Evolutionary conservation across 2,113 vertebrate species (phyloP).

Genomic region (Meleagris gallopavo): DNA sequence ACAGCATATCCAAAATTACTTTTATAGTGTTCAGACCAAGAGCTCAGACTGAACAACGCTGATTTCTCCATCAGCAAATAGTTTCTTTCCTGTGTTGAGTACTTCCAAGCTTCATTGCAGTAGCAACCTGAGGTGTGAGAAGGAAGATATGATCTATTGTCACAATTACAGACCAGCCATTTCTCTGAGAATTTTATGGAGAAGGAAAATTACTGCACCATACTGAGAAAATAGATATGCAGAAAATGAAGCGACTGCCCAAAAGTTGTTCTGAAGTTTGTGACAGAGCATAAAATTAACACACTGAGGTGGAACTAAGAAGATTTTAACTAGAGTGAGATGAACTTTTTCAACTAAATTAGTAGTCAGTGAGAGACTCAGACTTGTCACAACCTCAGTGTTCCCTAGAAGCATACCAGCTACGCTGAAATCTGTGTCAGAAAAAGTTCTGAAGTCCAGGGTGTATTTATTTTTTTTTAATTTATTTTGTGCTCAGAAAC

Average conservation of each 20-base stretch:
- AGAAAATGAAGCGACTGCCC: not conserved
- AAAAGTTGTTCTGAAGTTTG: not conserved
- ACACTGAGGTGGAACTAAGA: not conserved
- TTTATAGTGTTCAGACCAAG: not conserved
- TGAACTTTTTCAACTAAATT: not conserved
- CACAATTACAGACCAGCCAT: not conserved
- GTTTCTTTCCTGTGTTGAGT: not conserved
- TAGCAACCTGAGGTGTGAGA: not conserved
- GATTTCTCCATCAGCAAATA: not conserved
- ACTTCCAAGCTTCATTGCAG: not conserved
- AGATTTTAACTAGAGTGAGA: not conserved
- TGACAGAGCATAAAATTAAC: not conserved
- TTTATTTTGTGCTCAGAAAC: not conserved
- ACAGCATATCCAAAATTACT: accelerated
- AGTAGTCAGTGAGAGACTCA: not conserved
- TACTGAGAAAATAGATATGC: not conserved
- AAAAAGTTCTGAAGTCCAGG: not conserved
- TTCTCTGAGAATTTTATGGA: not conserved
- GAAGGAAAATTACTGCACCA: not conserved
- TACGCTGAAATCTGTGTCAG: not conserved
- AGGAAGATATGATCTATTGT: not conserved
- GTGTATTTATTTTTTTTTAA: not conserved
- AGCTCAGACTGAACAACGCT: not conserved
- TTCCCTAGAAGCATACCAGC: not conserved
- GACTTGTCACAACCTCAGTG: not conserved